These are phyloP conservation scores for Pheucticus melanocephalus DNA, from an alignment of 2,113 vertebrate genomes.

Conservation along the genomic window DNA sequence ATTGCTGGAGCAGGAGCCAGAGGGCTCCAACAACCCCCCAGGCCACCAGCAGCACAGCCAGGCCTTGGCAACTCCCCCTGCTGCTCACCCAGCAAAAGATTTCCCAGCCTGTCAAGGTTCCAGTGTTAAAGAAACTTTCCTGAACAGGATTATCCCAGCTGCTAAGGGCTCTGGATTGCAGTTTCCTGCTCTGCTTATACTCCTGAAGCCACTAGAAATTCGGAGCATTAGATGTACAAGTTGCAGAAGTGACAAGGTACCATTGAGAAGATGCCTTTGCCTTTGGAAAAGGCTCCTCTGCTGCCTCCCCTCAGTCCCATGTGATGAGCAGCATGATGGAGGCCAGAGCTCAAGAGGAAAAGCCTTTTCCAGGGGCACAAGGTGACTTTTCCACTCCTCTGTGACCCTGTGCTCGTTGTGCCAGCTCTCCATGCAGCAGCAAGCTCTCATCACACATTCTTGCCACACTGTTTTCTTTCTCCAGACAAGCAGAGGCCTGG, in stretches of 20 bases:
- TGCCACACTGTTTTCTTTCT: not conserved
- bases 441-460: not conserved
- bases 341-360: not conserved
- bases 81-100: not conserved
- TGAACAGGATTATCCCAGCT: not conserved
- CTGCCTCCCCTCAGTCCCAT: not conserved
- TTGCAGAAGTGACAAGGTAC: not conserved
- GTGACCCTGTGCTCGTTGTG: fast-evolving
- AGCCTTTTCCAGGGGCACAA: not conserved
- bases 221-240: not conserved
- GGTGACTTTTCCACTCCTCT: not conserved
- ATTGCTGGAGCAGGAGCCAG: not conserved
- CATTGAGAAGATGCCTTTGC: not conserved
- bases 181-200: not conserved
- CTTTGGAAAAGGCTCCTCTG: not conserved
- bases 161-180: not conserved
- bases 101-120: not conserved
- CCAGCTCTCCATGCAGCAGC: fast-evolving
- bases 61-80: fast-evolving
- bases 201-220: not conserved
- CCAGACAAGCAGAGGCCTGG: not conserved
- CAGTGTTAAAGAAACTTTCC: no score
- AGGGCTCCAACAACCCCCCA: not conserved
- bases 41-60: not conserved
- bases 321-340: fast-evolving